A percentile compares a stretch with the other conserved stretches of the same genome.
phyloP scores from a whole-genome alignment of 2,797 vertebrate genomes.

The Sebastes melanostomus region DNA sequence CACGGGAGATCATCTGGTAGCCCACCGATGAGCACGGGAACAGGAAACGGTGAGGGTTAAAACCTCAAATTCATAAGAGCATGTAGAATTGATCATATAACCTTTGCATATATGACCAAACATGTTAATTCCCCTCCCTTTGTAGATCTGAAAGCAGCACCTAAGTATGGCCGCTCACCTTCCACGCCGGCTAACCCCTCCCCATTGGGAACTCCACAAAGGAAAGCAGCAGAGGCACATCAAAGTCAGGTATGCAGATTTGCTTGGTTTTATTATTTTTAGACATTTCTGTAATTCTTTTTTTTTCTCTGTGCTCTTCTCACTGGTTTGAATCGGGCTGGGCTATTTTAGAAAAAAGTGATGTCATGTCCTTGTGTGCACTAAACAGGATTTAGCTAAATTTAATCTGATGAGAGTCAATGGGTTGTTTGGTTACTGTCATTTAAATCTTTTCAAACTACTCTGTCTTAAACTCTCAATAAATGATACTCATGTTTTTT shows the following conservation, averaged over 20 bases:
- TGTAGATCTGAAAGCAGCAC: slow-evolving; percentile 88
- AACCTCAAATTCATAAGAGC: neutral
- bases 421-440: neutral
- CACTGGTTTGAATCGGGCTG: neutral
- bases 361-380: neutral
- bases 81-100: neutral
- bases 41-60: slow-evolving; percentile 86
- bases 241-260: slow-evolving; percentile 87
- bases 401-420: neutral
- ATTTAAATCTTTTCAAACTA: neutral
- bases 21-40: slow-evolving; percentile 87
- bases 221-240: slow-evolving; percentile 88
- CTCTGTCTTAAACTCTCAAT: neutral
- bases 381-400: neutral
- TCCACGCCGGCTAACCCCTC: slow-evolving; percentile 91
- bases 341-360: neutral
- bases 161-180: slow-evolving; percentile 89
- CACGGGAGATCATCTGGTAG: slow-evolving; percentile 90
- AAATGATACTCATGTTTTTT: neutral
- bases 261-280: neutral
- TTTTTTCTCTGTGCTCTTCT: neutral
- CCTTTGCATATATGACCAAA: neutral
- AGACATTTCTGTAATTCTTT: neutral
- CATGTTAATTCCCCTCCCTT: neutral
- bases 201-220: slow-evolving; percentile 89